Conservation (phyloP, 2,113 vertebrate species). For the Etia nguti region DNA sequence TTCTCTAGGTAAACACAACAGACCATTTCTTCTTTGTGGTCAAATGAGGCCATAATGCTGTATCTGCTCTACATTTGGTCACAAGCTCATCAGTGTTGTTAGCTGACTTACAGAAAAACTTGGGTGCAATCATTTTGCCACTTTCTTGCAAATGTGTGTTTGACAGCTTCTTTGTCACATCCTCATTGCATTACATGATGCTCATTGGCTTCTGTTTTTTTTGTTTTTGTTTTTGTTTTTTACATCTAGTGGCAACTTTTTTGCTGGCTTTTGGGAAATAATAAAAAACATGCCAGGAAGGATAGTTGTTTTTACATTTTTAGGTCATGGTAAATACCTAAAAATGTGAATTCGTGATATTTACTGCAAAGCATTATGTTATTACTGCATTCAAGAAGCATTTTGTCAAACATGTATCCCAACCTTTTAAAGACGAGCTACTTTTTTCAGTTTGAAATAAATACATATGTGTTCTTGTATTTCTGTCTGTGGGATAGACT, state of each 20-base stretch:
- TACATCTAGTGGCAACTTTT: conserved; percentile 1
- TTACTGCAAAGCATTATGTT: background rate
- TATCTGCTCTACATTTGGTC: background rate
- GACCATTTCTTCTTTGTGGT: background rate
- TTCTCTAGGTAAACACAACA: background rate
- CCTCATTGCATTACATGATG: conserved; percentile 50
- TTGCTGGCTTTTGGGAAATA: background rate
- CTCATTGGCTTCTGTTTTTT: conserved; percentile 37
- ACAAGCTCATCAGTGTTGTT: background rate
- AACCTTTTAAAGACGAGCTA: background rate
- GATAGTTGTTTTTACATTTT: conserved; percentile 14
- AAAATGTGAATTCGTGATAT: background rate
- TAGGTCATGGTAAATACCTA: conserved; percentile 17
- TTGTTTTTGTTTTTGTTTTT: conserved; percentile 6
- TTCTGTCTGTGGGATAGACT: background rate
- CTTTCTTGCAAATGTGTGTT: conserved; percentile 14
- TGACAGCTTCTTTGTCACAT: conserved; percentile 19
- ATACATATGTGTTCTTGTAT: background rate
- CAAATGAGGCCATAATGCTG: background rate
- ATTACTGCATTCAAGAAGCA: background rate
- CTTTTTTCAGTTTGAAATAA: background rate
- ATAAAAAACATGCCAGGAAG: conserved; percentile 45
- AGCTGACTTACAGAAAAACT: background rate
- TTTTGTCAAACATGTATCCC: background rate
- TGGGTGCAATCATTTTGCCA: background rate